Conservation (phyloP, 2,113 vertebrate genomes). For the Leiothrix lutea region DNA sequence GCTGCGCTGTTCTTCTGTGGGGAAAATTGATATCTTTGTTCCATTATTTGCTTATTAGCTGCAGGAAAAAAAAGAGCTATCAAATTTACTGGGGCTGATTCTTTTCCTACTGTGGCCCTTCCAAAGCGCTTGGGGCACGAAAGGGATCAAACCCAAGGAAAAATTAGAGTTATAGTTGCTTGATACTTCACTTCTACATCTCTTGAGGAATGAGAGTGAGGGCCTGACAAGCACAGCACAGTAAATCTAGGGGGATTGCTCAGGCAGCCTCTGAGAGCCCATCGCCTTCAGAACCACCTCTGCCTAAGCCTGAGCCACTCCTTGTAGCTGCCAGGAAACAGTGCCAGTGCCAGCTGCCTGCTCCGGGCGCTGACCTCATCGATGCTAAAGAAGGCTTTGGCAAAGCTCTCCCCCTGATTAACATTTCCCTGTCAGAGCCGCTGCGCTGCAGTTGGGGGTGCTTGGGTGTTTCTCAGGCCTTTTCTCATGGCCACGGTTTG, state of each 20-base stretch:
- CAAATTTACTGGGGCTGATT: background rate
- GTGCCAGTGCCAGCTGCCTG: background rate
- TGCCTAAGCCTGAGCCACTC: background rate
- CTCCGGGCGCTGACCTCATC: background rate
- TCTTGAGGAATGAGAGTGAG: background rate
- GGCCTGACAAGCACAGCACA: background rate
- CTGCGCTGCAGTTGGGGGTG: accelerated
- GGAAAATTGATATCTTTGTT: background rate
- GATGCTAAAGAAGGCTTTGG: background rate
- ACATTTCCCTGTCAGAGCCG: background rate
- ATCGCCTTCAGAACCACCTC: background rate
- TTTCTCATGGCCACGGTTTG: background rate
- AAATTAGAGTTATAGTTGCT: background rate
- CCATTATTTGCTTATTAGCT: background rate
- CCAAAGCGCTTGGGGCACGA: background rate
- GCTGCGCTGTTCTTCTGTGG: accelerated
- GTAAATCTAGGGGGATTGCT: background rate
- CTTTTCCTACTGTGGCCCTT: background rate
- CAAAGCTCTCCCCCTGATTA: background rate
- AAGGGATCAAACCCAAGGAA: background rate
- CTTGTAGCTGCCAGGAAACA: background rate
- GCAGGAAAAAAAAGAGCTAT: background rate
- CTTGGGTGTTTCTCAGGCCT: background rate
- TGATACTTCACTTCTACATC: background rate
- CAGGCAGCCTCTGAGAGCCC: background rate